Conservation (phyloP, 2,113 vertebrate species). For the Hypanus sabinus region DNA sequence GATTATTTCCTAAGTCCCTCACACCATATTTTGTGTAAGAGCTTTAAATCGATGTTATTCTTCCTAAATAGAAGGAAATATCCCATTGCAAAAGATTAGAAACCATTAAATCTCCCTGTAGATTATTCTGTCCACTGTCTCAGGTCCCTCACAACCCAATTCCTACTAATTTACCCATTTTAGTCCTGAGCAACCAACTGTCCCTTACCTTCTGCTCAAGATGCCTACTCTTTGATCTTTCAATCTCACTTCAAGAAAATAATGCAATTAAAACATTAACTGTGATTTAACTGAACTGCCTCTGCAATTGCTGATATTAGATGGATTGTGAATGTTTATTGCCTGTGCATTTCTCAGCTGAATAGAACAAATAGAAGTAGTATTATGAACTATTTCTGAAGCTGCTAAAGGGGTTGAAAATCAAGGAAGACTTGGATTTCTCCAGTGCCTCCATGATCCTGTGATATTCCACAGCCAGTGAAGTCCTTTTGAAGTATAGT, state of each 20-base stretch:
- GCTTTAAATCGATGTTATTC: neutral
- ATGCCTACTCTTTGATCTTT: neutral
- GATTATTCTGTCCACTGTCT: neutral
- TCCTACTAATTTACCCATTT: neutral
- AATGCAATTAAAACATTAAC: neutral
- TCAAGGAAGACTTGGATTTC: neutral
- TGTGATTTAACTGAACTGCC: neutral
- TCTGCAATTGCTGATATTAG: neutral
- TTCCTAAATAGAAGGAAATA: neutral
- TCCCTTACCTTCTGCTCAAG: neutral
- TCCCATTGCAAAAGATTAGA: neutral
- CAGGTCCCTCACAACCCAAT: neutral
- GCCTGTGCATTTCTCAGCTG: neutral
- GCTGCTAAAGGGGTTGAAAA: neutral
- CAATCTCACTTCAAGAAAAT: neutral
- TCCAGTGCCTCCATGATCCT: no score
- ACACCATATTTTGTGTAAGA: neutral
- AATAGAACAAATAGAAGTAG: neutral
- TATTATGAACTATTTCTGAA: neutral
- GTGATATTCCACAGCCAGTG: neutral
- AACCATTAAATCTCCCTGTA: neutral
- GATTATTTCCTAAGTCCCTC: neutral
- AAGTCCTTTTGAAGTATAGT: neutral
- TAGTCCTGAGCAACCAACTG: neutral
- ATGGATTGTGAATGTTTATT: no score